phyloP scores from a whole-genome alignment of 2,888 invertebrate genomes.

The Phaonia tiefii region DNA sequence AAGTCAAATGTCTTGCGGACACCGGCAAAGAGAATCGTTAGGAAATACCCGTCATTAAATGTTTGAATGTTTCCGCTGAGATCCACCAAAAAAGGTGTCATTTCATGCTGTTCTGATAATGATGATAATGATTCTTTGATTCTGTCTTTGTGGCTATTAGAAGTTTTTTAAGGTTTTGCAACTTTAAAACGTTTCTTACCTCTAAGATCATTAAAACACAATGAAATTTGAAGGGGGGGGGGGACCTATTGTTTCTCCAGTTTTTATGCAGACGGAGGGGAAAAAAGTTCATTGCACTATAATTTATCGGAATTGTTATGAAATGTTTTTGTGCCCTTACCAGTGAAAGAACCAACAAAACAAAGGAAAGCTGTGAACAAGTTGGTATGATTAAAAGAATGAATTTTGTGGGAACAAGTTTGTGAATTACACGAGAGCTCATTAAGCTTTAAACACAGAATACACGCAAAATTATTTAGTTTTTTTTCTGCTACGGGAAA shows the following conservation, averaged over 20 bases:
- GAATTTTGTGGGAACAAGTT: background rate
- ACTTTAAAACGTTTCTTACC: background rate
- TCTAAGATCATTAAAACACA: conserved; percentile 12
- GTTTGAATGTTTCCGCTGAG: conserved; percentile 20
- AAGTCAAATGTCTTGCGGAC: conserved; percentile 4
- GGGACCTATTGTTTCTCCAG: background rate
- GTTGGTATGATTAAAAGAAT: background rate
- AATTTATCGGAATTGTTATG: conserved; percentile 33
- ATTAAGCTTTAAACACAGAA: too few relatives aligned
- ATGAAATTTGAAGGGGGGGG: conserved; percentile 40
- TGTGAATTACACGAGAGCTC: too few relatives aligned
- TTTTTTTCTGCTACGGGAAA: too few relatives aligned
- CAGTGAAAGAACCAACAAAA: background rate
- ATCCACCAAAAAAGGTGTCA: conserved; percentile 50
- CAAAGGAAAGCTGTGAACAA: conserved; percentile 25
- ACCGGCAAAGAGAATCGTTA: background rate
- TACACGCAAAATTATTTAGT: too few relatives aligned
- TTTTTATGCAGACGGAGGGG: conserved; percentile 8
- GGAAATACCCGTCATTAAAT: conserved; percentile 51
- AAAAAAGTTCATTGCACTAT: conserved; percentile 54
- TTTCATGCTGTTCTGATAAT: conserved; percentile 56
- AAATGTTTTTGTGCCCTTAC: background rate
- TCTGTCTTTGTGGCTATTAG: background rate
- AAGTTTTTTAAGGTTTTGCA: background rate
- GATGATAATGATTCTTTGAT: background rate